Conservation (phyloP, 2,113 vertebrate species). For the Siphamia tubifer region DNA sequence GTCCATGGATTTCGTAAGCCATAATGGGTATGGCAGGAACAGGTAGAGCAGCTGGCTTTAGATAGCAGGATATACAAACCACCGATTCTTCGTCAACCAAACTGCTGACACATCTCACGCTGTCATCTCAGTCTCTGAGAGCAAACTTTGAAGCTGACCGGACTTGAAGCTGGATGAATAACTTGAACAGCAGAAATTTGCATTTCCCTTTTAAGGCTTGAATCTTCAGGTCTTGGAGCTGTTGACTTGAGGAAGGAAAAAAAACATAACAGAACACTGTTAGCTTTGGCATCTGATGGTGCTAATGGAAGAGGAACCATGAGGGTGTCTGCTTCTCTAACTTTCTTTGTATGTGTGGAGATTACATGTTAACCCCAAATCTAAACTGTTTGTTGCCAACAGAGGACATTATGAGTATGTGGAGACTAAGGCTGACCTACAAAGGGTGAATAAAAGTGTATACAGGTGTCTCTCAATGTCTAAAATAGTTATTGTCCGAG, state of each 20-base stretch:
- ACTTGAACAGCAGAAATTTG: slow-evolving; percentile 23
- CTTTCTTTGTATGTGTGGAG: neutral
- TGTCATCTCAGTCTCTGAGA: slow-evolving; percentile 53
- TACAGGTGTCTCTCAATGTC: neutral
- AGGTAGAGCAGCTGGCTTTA: slow-evolving; percentile 3
- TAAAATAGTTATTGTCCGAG: slow-evolving; percentile 21
- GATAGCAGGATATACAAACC: slow-evolving; percentile 78
- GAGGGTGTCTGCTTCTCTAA: slow-evolving; percentile 24
- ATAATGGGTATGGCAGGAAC: neutral
- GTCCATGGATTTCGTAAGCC: slow-evolving; percentile 40
- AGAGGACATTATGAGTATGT: neutral
- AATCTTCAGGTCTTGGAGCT: slow-evolving; percentile 75
- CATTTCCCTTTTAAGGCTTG: slow-evolving; percentile 48
- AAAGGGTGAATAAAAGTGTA: slow-evolving; percentile 1
- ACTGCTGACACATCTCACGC: slow-evolving; percentile 22
- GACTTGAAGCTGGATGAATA: slow-evolving; percentile 3
- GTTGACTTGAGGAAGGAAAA: slow-evolving; percentile 81
- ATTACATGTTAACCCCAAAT: neutral
- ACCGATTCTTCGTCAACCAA: slow-evolving; percentile 47
- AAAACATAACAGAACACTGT: slow-evolving; percentile 83
- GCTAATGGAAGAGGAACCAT: slow-evolving; percentile 61
- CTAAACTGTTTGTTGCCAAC: slow-evolving; percentile 4
- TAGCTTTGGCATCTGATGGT: slow-evolving; percentile 76
- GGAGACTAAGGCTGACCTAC: neutral
- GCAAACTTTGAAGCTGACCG: neutral